A percentile compares a stretch with the other conserved stretches of the same genome.
Evolutionary conservation across 2,797 vertebrate species (phyloP).

Genomic region (Phyllotis vaccarum): DNA sequence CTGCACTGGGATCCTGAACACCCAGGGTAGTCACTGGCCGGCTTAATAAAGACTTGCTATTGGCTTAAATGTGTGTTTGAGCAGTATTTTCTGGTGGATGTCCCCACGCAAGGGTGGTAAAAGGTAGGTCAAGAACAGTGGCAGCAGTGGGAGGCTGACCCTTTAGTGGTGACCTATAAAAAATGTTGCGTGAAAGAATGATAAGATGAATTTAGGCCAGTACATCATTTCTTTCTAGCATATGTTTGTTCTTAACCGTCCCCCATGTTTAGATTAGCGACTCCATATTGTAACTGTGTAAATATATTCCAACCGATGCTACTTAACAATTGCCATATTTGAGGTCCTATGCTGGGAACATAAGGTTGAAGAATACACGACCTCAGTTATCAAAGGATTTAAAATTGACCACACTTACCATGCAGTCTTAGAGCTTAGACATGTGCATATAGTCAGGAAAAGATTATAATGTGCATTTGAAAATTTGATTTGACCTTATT

Average conservation of each 20-base stretch:
- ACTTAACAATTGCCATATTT: conserved; percentile 41
- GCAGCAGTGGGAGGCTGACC: neutral
- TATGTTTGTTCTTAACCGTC: neutral
- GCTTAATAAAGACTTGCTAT: neutral
- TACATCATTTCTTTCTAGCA: neutral
- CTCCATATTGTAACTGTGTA: conserved; percentile 12
- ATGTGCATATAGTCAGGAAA: neutral
- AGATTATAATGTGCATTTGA: conserved; percentile 44
- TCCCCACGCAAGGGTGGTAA: neutral
- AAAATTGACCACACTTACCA: conserved; percentile 32
- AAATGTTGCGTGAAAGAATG: neutral
- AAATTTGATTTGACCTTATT: conserved; percentile 53
- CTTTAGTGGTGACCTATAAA: neutral
- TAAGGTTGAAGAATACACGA: conserved; percentile 24
- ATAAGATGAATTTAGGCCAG: neutral
- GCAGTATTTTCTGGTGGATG: too few species aligned
- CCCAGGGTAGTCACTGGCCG: too few species aligned
- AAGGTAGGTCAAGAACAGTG: neutral
- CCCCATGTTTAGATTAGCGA: neutral
- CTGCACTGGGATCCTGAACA: neutral
- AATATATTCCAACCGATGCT: conserved; percentile 47
- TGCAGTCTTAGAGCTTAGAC: conserved; percentile 15
- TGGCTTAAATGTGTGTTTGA: neutral
- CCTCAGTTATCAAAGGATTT: conserved; percentile 46
- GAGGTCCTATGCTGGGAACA: conserved; percentile 15